Evolutionary conservation across 2,797 vertebrate genomes (phyloP), one percentile per base, ranked within the genome.

Genomic region (Orientallactaga sibirica): DNA sequence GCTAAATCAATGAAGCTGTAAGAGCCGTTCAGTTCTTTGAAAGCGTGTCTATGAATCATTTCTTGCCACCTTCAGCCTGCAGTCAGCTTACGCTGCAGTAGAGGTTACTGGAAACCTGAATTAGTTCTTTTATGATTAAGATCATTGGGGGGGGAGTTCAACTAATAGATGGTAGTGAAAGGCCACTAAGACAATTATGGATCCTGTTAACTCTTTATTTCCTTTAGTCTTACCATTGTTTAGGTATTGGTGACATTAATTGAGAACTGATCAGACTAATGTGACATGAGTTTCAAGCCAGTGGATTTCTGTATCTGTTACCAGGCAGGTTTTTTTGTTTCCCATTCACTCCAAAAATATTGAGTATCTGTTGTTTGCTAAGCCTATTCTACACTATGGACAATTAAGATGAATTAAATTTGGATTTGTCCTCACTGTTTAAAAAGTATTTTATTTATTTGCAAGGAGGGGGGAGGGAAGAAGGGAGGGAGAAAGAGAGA

Each of bases 11-110:
- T 74, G n/a, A 89, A 88, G 33, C 79, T 29, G 33, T 64, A 29
- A 58, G 29, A 88, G 66, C 55, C 95, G 8, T 37, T 91, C 20
- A 10, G 24, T 67, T 95, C 90, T 48, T 89, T 80, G 43, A 91
- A 85, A 82, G 43, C 22, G 16, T 76, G 33, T 14, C 8, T 1
- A 6, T 19, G 58, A 7, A 3, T 11, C 86, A 52, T 41, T 88
- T 75, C 43, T 79, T 43, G 88, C 37, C n/a, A 85, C 24, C 61
- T 24, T 37, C 14, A 48, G 12, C 22, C 86, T 82, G 8, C 79
- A 73, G 70, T 84, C 22, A 27, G n/a, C 25, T 58, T 55, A 55
- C 6, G 29, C 5, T 64, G 0, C 27, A 89, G 52, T 29, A 87
- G 48, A 48, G 48, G 48, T 58, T 58, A 86, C 75, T 73, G 37